Base-by-base conservation (phyloP, 2,113 vertebrate genomes). In the Eurystomus gularis region DNA sequence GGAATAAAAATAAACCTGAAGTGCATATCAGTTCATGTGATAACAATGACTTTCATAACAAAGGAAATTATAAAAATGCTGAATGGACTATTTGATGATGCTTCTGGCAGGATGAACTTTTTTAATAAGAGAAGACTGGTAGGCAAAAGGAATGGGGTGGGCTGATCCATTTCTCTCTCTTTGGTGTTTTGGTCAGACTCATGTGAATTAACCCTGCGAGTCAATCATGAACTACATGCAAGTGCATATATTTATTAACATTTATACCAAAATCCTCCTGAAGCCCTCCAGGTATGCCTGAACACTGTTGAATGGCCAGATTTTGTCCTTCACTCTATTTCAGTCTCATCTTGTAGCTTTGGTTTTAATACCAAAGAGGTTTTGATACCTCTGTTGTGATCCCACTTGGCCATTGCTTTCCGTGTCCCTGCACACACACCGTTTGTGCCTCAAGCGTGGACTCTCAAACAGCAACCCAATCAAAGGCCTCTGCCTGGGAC, bases 131-230 rank as follows among this genome's bases (percentile, higher is more conserved):
- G 29, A 75, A 87, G 39, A 48, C 42, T 72, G 42, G 20, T 17
- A 39, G 39, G 24, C 46, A 46, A 79, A 82, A 65, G 23, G 29
- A 76, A 54, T 17, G 10, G 31, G 21, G 37, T 57, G 15, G 23
- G 12, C 33, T 42, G 55, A 71, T 68, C 42, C 31, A 10, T 21
- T 20, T 40, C 2, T 28, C 1, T 35, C 37, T 62, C n/a, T 46
- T 5, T 31, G 28, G 33, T 76, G 14, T 44, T 90, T 82, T 81
- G 31, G 13, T 54, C 52, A 46, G 49, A 24, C 31, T 73, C 17
- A 4, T 2, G 6, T 39, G 37, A 80, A 40, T 71, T 24, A 51
- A 2, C 33, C 42, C 31, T 58, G 2, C 0, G 0, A 81, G n/a
- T 78, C 46, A 70, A 31, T 18, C 12, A 26, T 39, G 7, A 54